Evolutionary conservation across 2,113 vertebrate genomes (phyloP).

Genomic region (Anarhynchus alexandrinus): DNA sequence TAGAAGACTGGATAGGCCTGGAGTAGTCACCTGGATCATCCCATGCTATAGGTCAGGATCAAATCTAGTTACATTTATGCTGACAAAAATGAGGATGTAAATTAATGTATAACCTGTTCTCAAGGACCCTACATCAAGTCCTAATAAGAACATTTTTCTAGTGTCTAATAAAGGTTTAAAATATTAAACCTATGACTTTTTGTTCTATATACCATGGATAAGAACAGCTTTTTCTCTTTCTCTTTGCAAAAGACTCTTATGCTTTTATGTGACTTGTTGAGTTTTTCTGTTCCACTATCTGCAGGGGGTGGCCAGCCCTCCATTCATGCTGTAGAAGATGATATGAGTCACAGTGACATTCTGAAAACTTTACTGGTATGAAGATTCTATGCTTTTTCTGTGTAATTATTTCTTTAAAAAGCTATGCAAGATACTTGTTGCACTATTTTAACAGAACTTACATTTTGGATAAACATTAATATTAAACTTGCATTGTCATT

Average conservation of each 20-base stretch:
- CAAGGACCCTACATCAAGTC: background rate
- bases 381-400: background rate
- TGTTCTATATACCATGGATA: background rate
- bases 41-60: background rate
- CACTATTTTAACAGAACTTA: background rate
- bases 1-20: background rate
- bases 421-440: background rate
- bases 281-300: background rate
- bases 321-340: background rate
- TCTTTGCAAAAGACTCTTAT: no score
- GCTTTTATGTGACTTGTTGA: no score
- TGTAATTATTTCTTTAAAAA: background rate
- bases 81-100: background rate
- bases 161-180: background rate
- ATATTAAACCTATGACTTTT: background rate
- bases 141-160: background rate
- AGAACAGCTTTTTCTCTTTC: background rate
- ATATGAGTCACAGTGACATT: background rate
- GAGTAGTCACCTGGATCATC: background rate
- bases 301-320: background rate
- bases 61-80: background rate
- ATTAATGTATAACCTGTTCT: background rate
- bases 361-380: background rate
- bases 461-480: background rate
- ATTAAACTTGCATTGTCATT: background rate